Evolutionary conservation across 2,797 vertebrate species (phyloP), one percentile per base, ranked within the genome.

Genomic region (Spinus olivaceus): DNA sequence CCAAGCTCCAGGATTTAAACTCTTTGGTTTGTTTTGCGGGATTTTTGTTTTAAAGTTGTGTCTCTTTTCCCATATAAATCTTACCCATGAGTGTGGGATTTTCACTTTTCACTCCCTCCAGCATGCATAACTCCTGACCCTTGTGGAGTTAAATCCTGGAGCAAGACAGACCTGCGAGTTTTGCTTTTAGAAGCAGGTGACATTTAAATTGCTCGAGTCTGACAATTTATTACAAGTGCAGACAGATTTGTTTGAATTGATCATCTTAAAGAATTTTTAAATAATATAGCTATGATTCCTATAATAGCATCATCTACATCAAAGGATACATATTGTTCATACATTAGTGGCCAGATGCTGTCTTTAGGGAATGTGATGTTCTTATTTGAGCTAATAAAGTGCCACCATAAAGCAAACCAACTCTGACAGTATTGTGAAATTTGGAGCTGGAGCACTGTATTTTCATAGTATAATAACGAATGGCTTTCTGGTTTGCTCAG

Each of bases 401-500:
- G 80, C 77, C 50, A 73, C 88, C 88, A 65, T 83, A 82, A 94
- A 96, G 72, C 89, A 95, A 92, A 79, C 87, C 92, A 95, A 82
- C 87, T 81, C 90, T 59, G 84, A 72, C 65, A 85, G 53, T 79
- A 61, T 89, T 76, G 94, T 96, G 86, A 95, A 90, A 95, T 96
- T 70, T 77, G 87, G 96, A 97, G 98, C 98, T 98, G 98, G 98
- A 98, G 98, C 98, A 98, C 98, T 98, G 98, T 90, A 90, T 97
- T 97, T 97, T 94, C 95, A 92, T 97, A 97, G 86, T 96, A 97
- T 88, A 97, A 97, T 95, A 95, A 97, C 90, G 90, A 97, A 97
- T 92, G 95, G 97, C 97, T 97, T 98, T 97, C 97, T 97, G 94
- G 96, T 98, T 98, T 98, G 97, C 97, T 97, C 94, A 97, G 94